Conservation (phyloP, 2,113 vertebrate species). For the Percina caprodes region DNA sequence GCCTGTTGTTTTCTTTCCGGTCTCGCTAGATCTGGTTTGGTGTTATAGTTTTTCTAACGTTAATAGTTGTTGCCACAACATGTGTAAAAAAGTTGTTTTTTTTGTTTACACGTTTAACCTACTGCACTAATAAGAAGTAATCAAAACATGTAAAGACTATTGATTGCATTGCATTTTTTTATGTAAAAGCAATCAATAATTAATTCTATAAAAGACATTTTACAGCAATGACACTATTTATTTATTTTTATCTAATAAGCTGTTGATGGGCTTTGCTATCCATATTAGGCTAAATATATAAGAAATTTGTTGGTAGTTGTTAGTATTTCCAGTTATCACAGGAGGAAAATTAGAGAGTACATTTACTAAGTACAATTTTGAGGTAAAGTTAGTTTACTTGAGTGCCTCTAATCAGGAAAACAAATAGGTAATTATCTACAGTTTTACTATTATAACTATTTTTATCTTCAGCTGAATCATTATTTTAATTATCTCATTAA, state of each 20-base stretch:
- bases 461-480: too few species aligned
- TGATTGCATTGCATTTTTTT: neutral
- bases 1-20: too few species aligned
- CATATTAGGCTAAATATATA: neutral
- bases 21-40: too few species aligned
- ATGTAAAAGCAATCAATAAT: neutral
- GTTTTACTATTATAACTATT: too few species aligned
- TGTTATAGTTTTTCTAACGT: too few species aligned
- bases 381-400: neutral
- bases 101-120: too few species aligned
- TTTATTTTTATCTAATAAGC: neutral
- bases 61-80: too few species aligned
- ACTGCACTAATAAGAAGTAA: neutral
- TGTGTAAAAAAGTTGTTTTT: too few species aligned
- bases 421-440: too few species aligned
- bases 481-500: too few species aligned
- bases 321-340: neutral
- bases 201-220: neutral
- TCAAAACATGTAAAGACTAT: neutral
- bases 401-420: too few species aligned
- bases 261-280: neutral
- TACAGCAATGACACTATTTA: neutral
- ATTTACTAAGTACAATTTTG: neutral
- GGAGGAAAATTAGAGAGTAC: neutral
- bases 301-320: neutral